These are phyloP conservation scores for Isurus oxyrinchus DNA, from an alignment of 2,113 vertebrate genomes.

Conservation along the genomic window DNA sequence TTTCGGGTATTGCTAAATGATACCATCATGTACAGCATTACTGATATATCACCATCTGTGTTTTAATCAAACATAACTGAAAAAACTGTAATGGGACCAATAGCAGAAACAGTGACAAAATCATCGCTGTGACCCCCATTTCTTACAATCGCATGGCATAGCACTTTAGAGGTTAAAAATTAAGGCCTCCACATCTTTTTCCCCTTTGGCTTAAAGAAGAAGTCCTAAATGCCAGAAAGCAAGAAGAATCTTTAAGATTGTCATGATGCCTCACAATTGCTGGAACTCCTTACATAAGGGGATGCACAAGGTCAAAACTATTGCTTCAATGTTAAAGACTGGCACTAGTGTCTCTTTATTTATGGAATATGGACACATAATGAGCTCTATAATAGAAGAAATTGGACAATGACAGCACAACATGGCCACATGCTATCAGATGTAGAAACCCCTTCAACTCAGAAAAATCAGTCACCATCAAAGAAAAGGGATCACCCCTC, in stretches of 20 bases:
- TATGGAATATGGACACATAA: background rate
- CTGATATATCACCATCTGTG: background rate
- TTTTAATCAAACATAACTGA: background rate
- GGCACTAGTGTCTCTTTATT: background rate
- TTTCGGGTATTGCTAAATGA: background rate
- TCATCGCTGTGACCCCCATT: background rate
- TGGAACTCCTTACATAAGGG: background rate
- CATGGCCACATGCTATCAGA: background rate
- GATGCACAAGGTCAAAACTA: slow-evolving; percentile 1
- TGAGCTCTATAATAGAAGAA: background rate
- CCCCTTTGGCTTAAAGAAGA: background rate
- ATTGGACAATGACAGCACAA: background rate
- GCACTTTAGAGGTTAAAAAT: background rate
- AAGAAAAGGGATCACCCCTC: background rate
- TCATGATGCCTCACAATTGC: background rate
- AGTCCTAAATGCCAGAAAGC: background rate
- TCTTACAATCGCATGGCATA: background rate
- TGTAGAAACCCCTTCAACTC: background rate
- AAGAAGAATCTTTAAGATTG: background rate
- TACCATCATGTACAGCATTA: background rate
- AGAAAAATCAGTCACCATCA: background rate
- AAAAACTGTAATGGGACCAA: background rate
- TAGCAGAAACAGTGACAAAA: background rate
- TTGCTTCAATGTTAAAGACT: background rate
- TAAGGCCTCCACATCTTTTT: background rate